These are phyloP conservation scores for Lepidurus apus DNA, from an alignment of 1,140 invertebrate species.

Conservation along the genomic window DNA sequence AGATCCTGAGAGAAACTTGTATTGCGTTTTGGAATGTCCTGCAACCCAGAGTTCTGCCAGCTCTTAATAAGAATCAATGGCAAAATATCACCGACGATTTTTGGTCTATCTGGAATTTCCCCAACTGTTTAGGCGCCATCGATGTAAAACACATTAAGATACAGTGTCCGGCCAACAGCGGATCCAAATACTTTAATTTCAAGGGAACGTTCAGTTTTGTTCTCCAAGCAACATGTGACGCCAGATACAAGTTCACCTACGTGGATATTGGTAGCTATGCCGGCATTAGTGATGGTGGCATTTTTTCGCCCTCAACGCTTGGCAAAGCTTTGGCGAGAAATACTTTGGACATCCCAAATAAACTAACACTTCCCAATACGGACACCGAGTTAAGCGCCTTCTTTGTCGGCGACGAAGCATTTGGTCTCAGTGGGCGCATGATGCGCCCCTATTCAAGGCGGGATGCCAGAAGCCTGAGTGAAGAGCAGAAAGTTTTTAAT, in stretches of 20 bases:
- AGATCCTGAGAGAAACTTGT: conserved; percentile 41
- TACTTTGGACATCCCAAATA: conserved; percentile 40
- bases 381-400: conserved; percentile 30
- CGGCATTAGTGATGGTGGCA: conserved; percentile 42
- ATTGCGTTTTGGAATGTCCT: conserved; percentile 41
- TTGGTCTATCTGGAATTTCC: conserved; percentile 43
- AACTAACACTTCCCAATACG: conserved; percentile 37
- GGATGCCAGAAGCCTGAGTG: neutral
- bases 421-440: neutral
- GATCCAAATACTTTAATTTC: conserved; percentile 40
- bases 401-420: conserved; percentile 38
- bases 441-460: neutral
- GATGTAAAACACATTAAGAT: conserved; percentile 48
- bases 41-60: conserved; percentile 35
- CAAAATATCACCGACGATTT: conserved; percentile 39
- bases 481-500: conserved; percentile 41
- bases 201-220: conserved; percentile 40
- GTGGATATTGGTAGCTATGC: conserved; percentile 30
- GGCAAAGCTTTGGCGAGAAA: conserved; percentile 39
- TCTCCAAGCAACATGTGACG: conserved; percentile 39
- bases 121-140: conserved; percentile 46
- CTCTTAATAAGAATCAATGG: conserved; percentile 39
- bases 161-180: conserved; percentile 37
- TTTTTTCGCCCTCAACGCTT: conserved; percentile 40
- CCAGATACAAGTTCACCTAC: conserved; percentile 38